Evolutionary conservation across 2,888 invertebrate genomes (phyloP).

Genomic region (Rhagonycha fulva): DNA sequence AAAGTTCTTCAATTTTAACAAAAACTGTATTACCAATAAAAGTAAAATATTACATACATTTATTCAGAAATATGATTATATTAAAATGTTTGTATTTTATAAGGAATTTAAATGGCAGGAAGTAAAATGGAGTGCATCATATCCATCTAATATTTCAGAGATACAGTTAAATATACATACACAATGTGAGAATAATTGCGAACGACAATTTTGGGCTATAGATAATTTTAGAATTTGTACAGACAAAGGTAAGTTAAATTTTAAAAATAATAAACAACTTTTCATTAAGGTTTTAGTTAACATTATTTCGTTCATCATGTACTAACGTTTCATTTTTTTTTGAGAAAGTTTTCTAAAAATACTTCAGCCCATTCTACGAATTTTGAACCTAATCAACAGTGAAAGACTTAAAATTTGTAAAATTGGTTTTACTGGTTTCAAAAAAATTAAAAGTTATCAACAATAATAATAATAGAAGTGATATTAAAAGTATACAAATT

Average conservation of each 20-base stretch:
- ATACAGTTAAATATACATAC: neutral
- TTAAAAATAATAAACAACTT: neutral
- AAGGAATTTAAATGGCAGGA: constrained; percentile 1
- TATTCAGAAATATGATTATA: neutral
- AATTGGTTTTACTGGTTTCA: too few relatives aligned
- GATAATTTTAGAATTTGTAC: constrained; percentile 35
- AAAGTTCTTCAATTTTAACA: neutral
- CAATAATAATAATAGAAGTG: too few relatives aligned
- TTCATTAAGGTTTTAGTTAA: too few relatives aligned
- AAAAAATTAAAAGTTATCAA: too few relatives aligned
- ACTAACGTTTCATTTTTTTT: too few relatives aligned
- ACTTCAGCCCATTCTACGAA: too few relatives aligned
- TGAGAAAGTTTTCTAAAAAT: too few relatives aligned
- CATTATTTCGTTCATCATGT: too few relatives aligned
- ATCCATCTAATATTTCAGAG: neutral
- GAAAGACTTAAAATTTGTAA: too few relatives aligned
- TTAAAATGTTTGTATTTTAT: neutral
- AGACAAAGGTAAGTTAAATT: constrained; percentile 18
- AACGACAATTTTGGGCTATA: constrained; percentile 36
- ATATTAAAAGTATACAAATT: too few relatives aligned
- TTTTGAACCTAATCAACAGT: too few relatives aligned
- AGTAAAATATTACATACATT: neutral
- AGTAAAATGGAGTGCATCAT: neutral
- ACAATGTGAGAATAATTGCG: neutral
- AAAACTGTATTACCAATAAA: neutral